Evolutionary conservation across 2,888 invertebrate genomes (phyloP).

Genomic region (Mesorhabditis spiculigera): DNA sequence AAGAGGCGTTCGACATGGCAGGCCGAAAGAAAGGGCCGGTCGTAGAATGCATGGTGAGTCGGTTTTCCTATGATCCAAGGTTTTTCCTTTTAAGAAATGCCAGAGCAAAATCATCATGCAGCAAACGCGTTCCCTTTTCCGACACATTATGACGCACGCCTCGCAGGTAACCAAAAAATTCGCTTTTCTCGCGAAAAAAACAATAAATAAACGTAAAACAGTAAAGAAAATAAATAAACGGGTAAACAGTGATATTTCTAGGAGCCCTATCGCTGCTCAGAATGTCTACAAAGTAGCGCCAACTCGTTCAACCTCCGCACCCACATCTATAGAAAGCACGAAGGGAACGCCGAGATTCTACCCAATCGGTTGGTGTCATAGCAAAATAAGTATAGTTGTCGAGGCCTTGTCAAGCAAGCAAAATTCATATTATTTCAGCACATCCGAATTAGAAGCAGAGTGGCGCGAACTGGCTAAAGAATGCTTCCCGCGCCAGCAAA

Average conservation of each 20-base stretch:
- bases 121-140: slow-evolving; percentile 3
- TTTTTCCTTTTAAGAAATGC: background rate
- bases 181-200: background rate
- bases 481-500: slow-evolving; percentile 4
- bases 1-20: background rate
- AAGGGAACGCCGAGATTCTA: background rate
- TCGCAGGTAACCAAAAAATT: slow-evolving; percentile 1
- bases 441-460: slow-evolving; percentile 2
- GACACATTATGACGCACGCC: slow-evolving; percentile 2
- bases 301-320: slow-evolving; percentile 1
- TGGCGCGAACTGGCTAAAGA: background rate
- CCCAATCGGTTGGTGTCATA: background rate
- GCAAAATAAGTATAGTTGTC: background rate
- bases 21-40: slow-evolving; percentile 3
- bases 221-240: background rate
- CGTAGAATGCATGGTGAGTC: background rate
- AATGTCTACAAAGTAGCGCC: slow-evolving; percentile 5
- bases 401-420: background rate
- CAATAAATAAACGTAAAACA: background rate
- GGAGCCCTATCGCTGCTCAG: slow-evolving; percentile 5
- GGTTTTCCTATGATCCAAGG: background rate
- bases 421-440: background rate
- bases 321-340: slow-evolving; percentile 1
- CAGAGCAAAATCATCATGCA: background rate
- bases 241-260: background rate